A percentile compares a stretch with the other conserved stretches of the same genome.
These are phyloP conservation scores for Metopolophium dirhodum DNA, from an alignment of 1,140 invertebrate genomes.

Conservation along the genomic window DNA sequence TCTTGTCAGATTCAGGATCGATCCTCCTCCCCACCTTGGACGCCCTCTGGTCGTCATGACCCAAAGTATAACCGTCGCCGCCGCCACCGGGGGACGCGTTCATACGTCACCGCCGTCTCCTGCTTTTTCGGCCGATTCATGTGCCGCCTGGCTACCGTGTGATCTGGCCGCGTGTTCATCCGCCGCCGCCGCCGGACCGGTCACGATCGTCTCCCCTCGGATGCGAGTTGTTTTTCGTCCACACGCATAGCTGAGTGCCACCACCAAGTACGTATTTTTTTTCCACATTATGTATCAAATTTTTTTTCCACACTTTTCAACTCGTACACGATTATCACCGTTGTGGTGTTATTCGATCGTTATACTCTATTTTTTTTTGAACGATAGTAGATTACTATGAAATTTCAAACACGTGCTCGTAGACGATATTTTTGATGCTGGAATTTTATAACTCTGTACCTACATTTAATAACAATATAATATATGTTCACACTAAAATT, in stretches of 20 bases:
- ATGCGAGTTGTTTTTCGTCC: background rate
- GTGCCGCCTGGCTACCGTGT: slow-evolving; percentile 52
- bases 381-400: background rate
- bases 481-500: background rate
- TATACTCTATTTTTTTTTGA: background rate
- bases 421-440: background rate
- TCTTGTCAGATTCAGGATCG: slow-evolving; percentile 54
- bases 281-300: background rate
- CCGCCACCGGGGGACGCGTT: slow-evolving; percentile 25
- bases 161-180: slow-evolving; percentile 50
- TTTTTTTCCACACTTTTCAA: background rate
- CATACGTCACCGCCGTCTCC: slow-evolving; percentile 31
- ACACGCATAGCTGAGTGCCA: background rate
- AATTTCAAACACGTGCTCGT: background rate
- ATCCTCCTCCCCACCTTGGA: slow-evolving; percentile 49
- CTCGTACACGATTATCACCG: no score
- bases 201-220: background rate
- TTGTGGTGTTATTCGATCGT: background rate
- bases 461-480: background rate
- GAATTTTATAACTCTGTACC: background rate
- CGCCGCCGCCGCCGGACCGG: background rate
- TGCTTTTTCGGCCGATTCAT: slow-evolving; percentile 43
- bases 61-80: slow-evolving; percentile 52
- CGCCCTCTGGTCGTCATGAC: slow-evolving; percentile 57
- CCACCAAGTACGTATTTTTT: slow-evolving; percentile 10